Evolutionary conservation across 2,888 invertebrate genomes (phyloP), one percentile per base, ranked within the genome.

Genomic region (Ommatoiulus sabulosus): DNA sequence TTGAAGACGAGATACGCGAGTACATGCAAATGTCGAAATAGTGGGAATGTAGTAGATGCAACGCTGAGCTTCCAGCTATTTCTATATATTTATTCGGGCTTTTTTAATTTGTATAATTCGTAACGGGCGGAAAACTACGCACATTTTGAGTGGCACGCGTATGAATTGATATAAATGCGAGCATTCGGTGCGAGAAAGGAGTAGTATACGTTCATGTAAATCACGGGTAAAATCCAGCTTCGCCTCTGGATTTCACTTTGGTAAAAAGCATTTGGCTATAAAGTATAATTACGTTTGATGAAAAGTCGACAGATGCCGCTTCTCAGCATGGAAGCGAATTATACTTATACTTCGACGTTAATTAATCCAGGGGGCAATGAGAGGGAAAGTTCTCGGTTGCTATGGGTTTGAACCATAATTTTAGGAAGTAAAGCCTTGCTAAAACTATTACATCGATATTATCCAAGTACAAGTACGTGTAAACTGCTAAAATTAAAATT

Each of bases 181-280:
- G 8, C 63, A 63, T 63, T n/a, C 20, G 63, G n/a, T 72, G 24
- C 0, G 72, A 72, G 72, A 24, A 24, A 72, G 0, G 24, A 52
- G 52, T 17, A 52, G 17, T 52, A 72, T 72, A 8, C 12, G 3
- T 10, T 3, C 20, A 24, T n/a, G 24, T 72, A 24, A 72, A 72
- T 72, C 7, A 72, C 72, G 24, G 72, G 20, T 72, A 6, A 8
- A 63, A 63, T 20, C 63, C 20, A 72, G 24, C 24, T 24, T 24
- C 7, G 72, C 24, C 72, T 72, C 72, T 8, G 72, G 72, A 24
- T 72, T 24, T n/a, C 72, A 72, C 24, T 72, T 72, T 24, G 72
- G 72, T 24, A 72, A 72, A 72, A 72, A 72, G 24, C 72, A 24
- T 72, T 72, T 72, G 72, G 72, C 72, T 72, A 72, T 72, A 72